A percentile compares a stretch with the other conserved stretches of the same genome.
Conservation (phyloP, 2,797 vertebrate species). For the Xenentodon cancila region DNA sequence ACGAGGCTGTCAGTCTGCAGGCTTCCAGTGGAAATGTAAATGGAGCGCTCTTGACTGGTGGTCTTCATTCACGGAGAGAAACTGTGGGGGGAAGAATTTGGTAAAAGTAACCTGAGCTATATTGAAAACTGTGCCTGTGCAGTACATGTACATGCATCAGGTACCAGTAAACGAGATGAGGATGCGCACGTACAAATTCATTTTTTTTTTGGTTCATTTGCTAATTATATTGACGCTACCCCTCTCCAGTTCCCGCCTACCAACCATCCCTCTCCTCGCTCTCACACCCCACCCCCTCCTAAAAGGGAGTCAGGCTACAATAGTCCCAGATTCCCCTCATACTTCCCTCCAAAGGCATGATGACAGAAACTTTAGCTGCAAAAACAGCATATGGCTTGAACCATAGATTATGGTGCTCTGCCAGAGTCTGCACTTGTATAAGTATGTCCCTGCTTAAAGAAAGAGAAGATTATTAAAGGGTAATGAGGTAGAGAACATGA, state of each 20-base stretch:
- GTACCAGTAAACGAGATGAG: constrained; percentile 23
- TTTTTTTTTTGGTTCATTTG: constrained; percentile 59
- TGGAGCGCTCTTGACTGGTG: constrained; percentile 5
- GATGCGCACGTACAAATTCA: constrained; percentile 18
- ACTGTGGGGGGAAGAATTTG: constrained; percentile 40
- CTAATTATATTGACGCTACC: constrained; percentile 61
- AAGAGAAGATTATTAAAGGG: constrained; percentile 29
- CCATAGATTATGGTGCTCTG: constrained; percentile 21
- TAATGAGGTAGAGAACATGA: constrained; percentile 36
- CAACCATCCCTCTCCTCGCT: constrained; percentile 19
- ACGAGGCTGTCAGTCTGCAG: constrained; percentile 21
- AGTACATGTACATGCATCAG: constrained; percentile 21
- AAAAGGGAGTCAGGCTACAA: constrained; percentile 46
- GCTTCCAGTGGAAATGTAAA: no score
- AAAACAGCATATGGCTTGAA: constrained; percentile 55
- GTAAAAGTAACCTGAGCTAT: constrained; percentile 20
- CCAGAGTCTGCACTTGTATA: constrained; percentile 1
- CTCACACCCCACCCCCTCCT: neutral
- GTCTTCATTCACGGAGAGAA: neutral
- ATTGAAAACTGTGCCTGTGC: neutral
- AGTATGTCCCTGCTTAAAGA: constrained; percentile 1
- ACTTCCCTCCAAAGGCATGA: constrained; percentile 52
- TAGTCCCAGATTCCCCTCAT: constrained; percentile 29
- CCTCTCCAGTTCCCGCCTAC: constrained; percentile 34
- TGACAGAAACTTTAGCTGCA: constrained; percentile 61